Conservation (phyloP, 2,888 invertebrate species). For the Mythimna pallens region DNA sequence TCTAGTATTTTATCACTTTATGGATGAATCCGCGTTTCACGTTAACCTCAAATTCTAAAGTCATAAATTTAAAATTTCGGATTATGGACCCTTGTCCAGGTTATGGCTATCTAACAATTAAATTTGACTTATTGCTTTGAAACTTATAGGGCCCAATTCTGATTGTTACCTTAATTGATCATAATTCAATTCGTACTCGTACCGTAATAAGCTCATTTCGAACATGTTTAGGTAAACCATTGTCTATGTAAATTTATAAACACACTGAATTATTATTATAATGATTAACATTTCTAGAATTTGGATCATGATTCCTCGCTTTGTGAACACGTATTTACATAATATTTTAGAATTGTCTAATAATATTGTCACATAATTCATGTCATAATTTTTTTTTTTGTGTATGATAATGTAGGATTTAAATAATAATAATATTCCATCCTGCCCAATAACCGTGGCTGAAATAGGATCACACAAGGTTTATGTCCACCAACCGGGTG, state of each 20-base stretch:
- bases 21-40: slow-evolving; percentile 11
- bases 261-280: slow-evolving; percentile 48
- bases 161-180: too few species aligned
- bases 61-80: background rate
- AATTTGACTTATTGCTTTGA: slow-evolving; percentile 18
- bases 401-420: slow-evolving; percentile 47
- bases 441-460: slow-evolving; percentile 29
- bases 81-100: background rate
- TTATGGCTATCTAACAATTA: slow-evolving; percentile 9
- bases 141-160: slow-evolving; percentile 8
- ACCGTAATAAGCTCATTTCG: slow-evolving; percentile 7
- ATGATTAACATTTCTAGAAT: slow-evolving; percentile 34
- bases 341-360: slow-evolving; percentile 26
- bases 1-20: slow-evolving; percentile 23
- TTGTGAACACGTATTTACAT: slow-evolving; percentile 14
- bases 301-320: slow-evolving; percentile 29
- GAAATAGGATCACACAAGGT: slow-evolving; percentile 50
- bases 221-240: slow-evolving; percentile 29
- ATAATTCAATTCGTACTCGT: background rate
- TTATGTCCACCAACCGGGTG: slow-evolving; percentile 71
- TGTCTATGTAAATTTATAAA: slow-evolving; percentile 50
- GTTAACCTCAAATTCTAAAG: background rate
- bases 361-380: slow-evolving; percentile 15
- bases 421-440: slow-evolving; percentile 34
- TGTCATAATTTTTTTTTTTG: slow-evolving; percentile 19